Percentiles rank a stretch among this genome's conserved stretches.
phyloP scores from a whole-genome alignment of 2,797 vertebrate genomes.

The Oreonectes daqikongensis region DNA sequence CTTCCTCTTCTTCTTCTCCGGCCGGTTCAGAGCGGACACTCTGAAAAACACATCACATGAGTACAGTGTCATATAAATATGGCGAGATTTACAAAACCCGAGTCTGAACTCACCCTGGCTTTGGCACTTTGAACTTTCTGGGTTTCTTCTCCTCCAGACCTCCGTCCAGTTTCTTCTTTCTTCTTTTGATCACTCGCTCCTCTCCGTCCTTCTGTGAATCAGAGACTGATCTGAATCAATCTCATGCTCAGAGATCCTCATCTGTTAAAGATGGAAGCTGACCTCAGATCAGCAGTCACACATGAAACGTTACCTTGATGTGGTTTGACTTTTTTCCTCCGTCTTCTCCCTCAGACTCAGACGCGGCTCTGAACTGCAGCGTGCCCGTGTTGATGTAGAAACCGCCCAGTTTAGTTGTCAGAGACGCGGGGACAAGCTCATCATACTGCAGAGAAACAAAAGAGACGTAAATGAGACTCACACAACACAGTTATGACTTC shows the following conservation, averaged over 20 bases:
- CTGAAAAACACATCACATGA: conserved; percentile 65
- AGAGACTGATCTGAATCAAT: conserved; percentile 1
- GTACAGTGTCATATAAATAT: not conserved
- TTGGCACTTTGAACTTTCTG: conserved; percentile 88
- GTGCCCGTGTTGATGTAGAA: conserved; percentile 99
- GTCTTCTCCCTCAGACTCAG: conserved; percentile 92
- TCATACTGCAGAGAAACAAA: conserved; percentile 81
- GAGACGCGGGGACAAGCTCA: conserved; percentile 95
- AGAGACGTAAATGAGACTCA: not conserved
- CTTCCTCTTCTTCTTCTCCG: conserved; percentile 98
- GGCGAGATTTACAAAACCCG: not conserved
- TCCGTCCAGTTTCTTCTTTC: conserved; percentile 89
- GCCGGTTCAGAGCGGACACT: conserved; percentile 88
- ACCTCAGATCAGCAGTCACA: not conserved
- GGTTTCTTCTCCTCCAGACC: conserved; percentile 89
- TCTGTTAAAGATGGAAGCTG: not conserved
- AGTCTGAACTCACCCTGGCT: conserved; percentile 80
- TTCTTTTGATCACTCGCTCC: conserved; percentile 88
- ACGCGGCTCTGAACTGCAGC: conserved; percentile 93
- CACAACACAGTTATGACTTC: not conserved
- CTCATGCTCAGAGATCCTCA: not conserved
- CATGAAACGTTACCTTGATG: conserved; percentile 38
- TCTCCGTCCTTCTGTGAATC: conserved; percentile 88
- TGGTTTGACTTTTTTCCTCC: conserved; percentile 79
- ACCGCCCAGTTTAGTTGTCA: conserved; percentile 95